Evolutionary conservation across 2,888 invertebrate genomes (phyloP), one percentile per base, ranked within the genome.

Genomic region (Ryuthela nishihirai): DNA sequence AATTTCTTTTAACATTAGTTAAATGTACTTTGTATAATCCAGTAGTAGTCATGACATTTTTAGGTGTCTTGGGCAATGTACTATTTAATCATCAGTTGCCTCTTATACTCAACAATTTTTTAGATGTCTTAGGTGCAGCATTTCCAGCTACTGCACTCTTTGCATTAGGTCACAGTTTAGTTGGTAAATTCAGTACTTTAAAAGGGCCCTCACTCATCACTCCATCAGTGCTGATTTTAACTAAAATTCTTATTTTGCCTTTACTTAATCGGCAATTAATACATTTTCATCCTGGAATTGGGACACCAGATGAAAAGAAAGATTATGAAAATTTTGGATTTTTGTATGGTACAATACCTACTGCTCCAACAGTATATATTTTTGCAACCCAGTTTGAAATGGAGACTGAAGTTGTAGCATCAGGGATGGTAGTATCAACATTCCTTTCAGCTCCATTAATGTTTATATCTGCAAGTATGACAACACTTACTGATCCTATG

Each of bases 291-390:
- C 68, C 72, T 25, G 75, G 88, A 48, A 80, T 72, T 0, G 59
- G 67, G 2, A 83, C 85, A 70, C 79, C 81, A 15, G 83, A 85
- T 17, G 87, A 88, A 67, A 88, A 89, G 0, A 78, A 83, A 9
- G 87, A 91, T 64, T 77, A 91, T 54, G 88, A 91, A 65, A 93
- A 91, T 35, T 95, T 89, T 73, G 95, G 91, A 0, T 97, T 97
- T 76, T 79, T 97, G 0, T 95, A 95, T 72, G 95, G 97, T 48
- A 94, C 94, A 0, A 88, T 97, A 74, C 97, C 97, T 0, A 85
- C 93, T 1, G 95, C 95, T 1, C 95, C 95, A 0, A 91, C 91
- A n/a, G 89, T 93, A 0, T 94, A 95, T 73, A 91, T 97, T 3
- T 92, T 93, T 75, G 90, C 95, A 1, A 83, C 87, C 36, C 84